Evolutionary conservation across 1,140 invertebrate species (phyloP).

Genomic region (Zaprionus camerounensis): DNA sequence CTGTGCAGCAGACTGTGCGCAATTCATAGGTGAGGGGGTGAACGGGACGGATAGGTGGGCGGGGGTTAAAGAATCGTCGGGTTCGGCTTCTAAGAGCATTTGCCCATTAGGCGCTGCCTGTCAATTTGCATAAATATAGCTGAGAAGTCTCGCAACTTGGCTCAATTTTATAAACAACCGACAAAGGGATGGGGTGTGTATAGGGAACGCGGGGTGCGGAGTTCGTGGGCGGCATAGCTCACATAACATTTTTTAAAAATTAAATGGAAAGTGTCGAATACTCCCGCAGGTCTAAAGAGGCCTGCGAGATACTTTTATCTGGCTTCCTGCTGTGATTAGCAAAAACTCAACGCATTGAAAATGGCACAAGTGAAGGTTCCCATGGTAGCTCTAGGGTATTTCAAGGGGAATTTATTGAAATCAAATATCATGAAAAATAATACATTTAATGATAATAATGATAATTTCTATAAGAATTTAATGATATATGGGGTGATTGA

Average conservation of each 20-base stretch:
- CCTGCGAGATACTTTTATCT: not conserved
- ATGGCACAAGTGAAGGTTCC: not conserved
- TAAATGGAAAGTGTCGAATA: conserved; percentile 14
- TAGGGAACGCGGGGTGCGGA: not conserved
- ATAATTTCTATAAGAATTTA: too few species aligned
- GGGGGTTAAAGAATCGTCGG: not conserved
- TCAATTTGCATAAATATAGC: conserved; percentile 53
- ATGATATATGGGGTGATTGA: too few species aligned
- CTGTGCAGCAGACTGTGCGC: conserved; percentile 33
- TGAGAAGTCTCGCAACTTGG: conserved; percentile 15
- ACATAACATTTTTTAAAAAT: conserved; percentile 29
- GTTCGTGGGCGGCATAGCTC: not conserved
- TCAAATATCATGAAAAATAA: too few species aligned
- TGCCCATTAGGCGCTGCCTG: conserved; percentile 39
- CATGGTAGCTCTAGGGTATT: too few species aligned
- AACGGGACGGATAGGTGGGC: not conserved
- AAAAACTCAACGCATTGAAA: not conserved
- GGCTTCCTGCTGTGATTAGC: conserved; percentile 8
- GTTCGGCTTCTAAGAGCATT: conserved; percentile 30
- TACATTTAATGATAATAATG: too few species aligned
- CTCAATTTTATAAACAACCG: conserved; percentile 49
- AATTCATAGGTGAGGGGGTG: not conserved
- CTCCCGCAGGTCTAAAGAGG: conserved; percentile 10
- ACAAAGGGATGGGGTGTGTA: not conserved
- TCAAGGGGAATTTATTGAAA: too few species aligned